Evolutionary conservation across 2,888 invertebrate genomes (phyloP).

Genomic region (Melinopterus prodromus): DNA sequence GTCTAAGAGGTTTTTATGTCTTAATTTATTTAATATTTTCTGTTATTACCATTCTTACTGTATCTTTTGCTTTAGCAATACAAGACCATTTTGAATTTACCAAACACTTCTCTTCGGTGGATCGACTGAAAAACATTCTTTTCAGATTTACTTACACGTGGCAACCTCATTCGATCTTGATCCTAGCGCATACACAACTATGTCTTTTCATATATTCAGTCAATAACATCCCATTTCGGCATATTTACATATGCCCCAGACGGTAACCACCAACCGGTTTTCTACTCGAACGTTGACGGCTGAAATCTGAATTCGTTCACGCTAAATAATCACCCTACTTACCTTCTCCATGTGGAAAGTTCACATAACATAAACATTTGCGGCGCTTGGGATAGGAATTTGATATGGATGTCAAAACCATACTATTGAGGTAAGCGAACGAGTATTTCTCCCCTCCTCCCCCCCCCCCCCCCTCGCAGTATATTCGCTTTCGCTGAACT

Average conservation of each 20-base stretch:
- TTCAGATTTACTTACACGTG: no score
- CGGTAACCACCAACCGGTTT: not conserved
- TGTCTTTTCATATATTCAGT: no score
- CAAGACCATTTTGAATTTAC: no score
- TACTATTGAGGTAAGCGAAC: not conserved
- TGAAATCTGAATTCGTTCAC: not conserved
- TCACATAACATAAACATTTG: not conserved
- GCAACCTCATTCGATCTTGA: no score
- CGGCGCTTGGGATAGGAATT: not conserved
- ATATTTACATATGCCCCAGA: not conserved
- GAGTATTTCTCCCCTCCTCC: not conserved
- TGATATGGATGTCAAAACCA: slow-evolving; percentile 4
- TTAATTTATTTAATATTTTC: no score
- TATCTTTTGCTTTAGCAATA: no score
- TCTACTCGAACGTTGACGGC: not conserved
- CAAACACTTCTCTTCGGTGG: no score
- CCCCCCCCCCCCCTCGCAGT: not conserved
- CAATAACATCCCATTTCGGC: not conserved
- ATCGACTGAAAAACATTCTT: no score
- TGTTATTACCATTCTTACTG: no score
- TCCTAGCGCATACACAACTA: no score
- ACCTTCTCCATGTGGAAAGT: not conserved
- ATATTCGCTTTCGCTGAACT: not conserved
- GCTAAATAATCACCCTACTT: not conserved
- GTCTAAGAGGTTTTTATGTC: no score